A percentile compares a stretch with the other conserved stretches of the same genome.
phyloP scores from a whole-genome alignment of 64 coral and sea anemone species.

The Montipora sp. region DNA sequence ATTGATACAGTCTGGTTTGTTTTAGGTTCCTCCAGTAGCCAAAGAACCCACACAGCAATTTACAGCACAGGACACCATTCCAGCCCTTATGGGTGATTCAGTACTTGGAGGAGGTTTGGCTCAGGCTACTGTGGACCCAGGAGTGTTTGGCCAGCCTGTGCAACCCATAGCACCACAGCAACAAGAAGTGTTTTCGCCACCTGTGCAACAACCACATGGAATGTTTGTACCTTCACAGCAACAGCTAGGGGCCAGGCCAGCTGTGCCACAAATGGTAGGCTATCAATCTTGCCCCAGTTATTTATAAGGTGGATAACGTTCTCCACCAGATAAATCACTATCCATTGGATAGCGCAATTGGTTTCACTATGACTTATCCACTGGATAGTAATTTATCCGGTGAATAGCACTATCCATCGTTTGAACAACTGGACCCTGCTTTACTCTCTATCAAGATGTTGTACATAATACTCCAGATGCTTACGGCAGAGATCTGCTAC shows the following conservation, averaged over 20 bases:
- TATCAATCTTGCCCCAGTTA: neutral
- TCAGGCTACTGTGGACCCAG: neutral
- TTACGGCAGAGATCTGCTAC: too few relatives aligned
- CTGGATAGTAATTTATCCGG: too few relatives aligned
- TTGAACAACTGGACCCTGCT: too few relatives aligned
- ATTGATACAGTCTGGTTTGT: neutral
- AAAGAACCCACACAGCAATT: conserved; percentile 1
- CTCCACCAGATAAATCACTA: too few relatives aligned
- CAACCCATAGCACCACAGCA: conserved; percentile 17
- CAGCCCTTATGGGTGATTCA: conserved; percentile 23
- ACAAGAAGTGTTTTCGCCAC: conserved; percentile 8
- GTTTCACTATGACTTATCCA: too few relatives aligned
- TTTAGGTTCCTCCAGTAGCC: neutral
- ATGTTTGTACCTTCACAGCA: neutral
- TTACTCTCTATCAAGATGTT: too few relatives aligned
- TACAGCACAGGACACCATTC: neutral
- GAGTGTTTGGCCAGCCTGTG: conserved; percentile 11
- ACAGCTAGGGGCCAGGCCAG: neutral
- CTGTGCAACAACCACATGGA: neutral
- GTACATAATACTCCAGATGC: too few relatives aligned
- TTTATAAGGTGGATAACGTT: neutral
- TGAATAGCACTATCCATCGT: too few relatives aligned
- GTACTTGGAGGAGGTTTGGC: neutral
- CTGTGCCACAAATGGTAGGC: conserved; percentile 15
- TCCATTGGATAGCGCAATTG: too few relatives aligned